phyloP scores from a whole-genome alignment of 2,113 vertebrate genomes.

The Daphoenositta chrysoptera region DNA sequence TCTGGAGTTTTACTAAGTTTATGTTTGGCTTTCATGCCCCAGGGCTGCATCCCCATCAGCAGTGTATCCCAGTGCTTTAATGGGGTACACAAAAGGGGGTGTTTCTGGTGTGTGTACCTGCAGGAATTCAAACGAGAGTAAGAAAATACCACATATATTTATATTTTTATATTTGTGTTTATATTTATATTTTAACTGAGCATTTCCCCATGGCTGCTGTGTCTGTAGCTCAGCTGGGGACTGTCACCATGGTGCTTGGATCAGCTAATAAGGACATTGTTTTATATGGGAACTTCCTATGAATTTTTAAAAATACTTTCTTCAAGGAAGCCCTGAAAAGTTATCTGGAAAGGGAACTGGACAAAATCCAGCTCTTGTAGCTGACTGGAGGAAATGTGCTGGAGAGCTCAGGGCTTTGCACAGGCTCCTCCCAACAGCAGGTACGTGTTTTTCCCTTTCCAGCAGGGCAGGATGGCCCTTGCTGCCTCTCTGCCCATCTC shows the following conservation, averaged over 20 bases:
- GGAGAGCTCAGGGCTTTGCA: neutral
- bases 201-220: neutral
- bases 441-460: accelerated
- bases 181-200: neutral
- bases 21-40: neutral
- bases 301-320: neutral
- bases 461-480: neutral
- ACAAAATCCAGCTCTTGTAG: neutral
- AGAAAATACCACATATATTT: accelerated
- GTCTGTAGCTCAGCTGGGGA: neutral
- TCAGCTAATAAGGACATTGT: neutral
- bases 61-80: neutral
- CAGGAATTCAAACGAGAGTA: neutral
- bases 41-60: neutral
- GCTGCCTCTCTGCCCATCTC: neutral
- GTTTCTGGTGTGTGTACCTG: neutral
- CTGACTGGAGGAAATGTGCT: neutral
- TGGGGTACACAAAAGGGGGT: neutral
- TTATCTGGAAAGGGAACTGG: neutral
- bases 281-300: neutral
- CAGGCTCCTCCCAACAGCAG: neutral
- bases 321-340: neutral
- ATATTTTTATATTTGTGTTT: too few relatives aligned
- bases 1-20: neutral
- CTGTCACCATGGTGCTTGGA: accelerated